Evolutionary conservation across 2,113 vertebrate genomes (phyloP).

Genomic region (Noctilio leporinus): DNA sequence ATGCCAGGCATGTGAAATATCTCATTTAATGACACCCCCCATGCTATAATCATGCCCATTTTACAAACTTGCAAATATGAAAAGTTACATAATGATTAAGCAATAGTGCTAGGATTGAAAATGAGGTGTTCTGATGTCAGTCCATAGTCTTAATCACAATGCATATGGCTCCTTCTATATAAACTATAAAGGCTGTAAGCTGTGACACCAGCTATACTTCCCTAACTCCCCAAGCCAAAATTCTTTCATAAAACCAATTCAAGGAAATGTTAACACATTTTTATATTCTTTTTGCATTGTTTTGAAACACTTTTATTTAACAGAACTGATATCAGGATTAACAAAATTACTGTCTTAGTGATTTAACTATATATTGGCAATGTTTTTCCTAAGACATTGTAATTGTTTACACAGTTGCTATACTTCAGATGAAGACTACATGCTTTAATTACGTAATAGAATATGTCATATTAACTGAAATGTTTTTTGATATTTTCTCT

Average conservation of each 20-base stretch:
- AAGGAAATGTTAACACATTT: not conserved
- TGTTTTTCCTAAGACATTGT: not conserved
- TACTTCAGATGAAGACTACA: not conserved
- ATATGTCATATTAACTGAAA: not conserved
- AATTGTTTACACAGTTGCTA: not conserved
- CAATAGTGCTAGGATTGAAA: not conserved
- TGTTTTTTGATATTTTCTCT: not conserved
- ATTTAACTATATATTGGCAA: not conserved
- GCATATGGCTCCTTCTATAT: fast-evolving
- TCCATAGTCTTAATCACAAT: not conserved
- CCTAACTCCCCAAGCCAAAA: not conserved
- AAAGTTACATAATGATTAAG: not conserved
- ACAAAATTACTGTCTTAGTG: not conserved
- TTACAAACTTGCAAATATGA: not conserved
- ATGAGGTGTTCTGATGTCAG: not conserved
- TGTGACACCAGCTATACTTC: not conserved
- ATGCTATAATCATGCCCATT: not conserved
- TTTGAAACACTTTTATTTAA: not conserved
- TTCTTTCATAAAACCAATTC: not conserved
- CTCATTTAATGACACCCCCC: not conserved
- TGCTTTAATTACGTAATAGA: not conserved
- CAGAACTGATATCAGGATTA: not conserved
- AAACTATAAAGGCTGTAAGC: not conserved
- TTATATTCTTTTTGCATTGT: not conserved
- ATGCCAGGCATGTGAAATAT: not conserved